A percentile compares a stretch with the other conserved stretches of the same genome.
These are phyloP conservation scores for Lepas anatifera DNA, from an alignment of 2,888 invertebrate genomes.

Conservation along the genomic window DNA sequence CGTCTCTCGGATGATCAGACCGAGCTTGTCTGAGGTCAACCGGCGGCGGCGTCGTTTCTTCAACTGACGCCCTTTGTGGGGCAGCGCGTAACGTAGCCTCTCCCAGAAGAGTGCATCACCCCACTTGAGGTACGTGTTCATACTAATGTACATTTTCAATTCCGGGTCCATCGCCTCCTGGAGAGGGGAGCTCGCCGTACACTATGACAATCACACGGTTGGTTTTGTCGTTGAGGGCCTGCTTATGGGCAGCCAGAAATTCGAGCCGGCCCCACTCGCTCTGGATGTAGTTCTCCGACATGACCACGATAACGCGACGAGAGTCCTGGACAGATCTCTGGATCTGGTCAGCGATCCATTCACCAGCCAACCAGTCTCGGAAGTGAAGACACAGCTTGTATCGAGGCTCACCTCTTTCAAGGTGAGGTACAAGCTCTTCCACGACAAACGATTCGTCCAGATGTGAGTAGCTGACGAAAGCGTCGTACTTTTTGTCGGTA, in stretches of 20 bases:
- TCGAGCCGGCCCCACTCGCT: conserved; percentile 65
- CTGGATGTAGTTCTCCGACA: conserved; percentile 57
- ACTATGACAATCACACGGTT: conserved; percentile 59
- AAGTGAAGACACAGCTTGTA: conserved; percentile 59
- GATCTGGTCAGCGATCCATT: conserved; percentile 55
- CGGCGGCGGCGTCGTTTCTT: background rate
- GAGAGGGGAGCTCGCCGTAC: conserved; percentile 50
- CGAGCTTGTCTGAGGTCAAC: background rate
- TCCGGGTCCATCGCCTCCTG: conserved; percentile 48
- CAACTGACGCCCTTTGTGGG: conserved; percentile 35
- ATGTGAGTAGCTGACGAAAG: conserved; percentile 68
- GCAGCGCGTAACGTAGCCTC: conserved; percentile 58
- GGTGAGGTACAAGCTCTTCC: conserved; percentile 48
- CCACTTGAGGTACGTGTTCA: conserved; percentile 70
- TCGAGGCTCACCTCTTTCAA: conserved; percentile 49
- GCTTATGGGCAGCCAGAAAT: conserved; percentile 57
- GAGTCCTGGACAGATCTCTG: conserved; percentile 56
- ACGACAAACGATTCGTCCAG: conserved; percentile 55
- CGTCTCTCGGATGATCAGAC: background rate
- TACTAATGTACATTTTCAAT: conserved; percentile 53
- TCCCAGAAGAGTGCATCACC: conserved; percentile 73
- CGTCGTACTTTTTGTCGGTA: conserved; percentile 54
- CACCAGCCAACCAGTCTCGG: conserved; percentile 60
- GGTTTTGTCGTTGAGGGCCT: conserved; percentile 53
- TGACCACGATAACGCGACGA: conserved; percentile 52